Percentiles rank a stretch among this genome's conserved stretches.
These are phyloP conservation scores for Cryptotis parvus DNA, from an alignment of 2,113 vertebrate species.

Conservation along the genomic window DNA sequence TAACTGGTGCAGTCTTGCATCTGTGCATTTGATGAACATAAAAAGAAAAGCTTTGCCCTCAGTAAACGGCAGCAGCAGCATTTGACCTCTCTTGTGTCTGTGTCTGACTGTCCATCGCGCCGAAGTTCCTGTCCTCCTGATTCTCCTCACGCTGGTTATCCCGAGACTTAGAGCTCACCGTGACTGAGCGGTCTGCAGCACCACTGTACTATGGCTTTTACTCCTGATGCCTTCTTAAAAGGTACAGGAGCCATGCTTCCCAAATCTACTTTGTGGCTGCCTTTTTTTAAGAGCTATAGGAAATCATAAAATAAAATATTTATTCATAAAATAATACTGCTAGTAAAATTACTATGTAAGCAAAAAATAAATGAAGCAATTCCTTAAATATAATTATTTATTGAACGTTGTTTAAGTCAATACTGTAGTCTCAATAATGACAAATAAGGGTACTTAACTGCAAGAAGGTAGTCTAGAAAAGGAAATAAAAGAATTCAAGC, in stretches of 20 bases:
- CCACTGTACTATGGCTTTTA: too few species aligned
- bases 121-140: too few species aligned
- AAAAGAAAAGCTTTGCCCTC: too few species aligned
- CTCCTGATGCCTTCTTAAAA: constrained; percentile 10
- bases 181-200: too few species aligned
- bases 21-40: too few species aligned
- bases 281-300: neutral
- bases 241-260: constrained; percentile 27
- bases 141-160: too few species aligned
- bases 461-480: neutral
- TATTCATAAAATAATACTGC: neutral
- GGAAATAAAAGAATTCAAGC: neutral
- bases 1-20: too few species aligned
- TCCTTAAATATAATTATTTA: neutral
- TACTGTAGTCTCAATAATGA: neutral
- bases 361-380: constrained; percentile 18
- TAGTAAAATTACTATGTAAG: neutral
- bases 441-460: neutral
- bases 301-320: neutral
- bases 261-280: constrained; percentile 47
- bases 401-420: constrained; percentile 5
- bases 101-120: too few species aligned
- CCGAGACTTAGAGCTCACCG: too few species aligned
- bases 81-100: too few species aligned
- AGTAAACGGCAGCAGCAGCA: too few species aligned